Conservation (phyloP, 1,140 invertebrate species). For the Atta cephalotes region DNA sequence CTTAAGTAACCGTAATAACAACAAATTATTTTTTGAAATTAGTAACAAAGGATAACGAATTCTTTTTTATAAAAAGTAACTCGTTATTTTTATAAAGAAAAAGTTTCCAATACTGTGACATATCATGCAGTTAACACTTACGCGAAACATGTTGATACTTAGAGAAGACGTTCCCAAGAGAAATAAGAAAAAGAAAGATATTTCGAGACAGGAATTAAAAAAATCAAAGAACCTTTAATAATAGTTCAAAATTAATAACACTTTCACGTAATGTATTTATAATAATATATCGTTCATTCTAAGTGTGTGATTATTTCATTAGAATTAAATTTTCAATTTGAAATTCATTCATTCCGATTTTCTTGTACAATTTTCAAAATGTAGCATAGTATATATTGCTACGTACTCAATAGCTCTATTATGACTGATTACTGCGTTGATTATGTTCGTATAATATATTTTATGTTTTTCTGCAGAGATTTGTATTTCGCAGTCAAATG, state of each 20-base stretch:
- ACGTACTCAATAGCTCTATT: conserved; percentile 23
- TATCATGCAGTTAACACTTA: conserved; percentile 35
- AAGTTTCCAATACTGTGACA: no score
- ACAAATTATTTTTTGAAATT: no score
- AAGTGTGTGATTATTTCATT: not conserved
- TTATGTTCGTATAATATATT: conserved; percentile 11
- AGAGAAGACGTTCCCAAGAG: not conserved
- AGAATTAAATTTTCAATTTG: not conserved
- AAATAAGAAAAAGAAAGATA: not conserved
- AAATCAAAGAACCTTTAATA: not conserved
- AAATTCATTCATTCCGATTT: not conserved
- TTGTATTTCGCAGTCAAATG: conserved; percentile 15
- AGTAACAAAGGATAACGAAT: no score
- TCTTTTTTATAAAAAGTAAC: no score
- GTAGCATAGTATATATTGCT: not conserved
- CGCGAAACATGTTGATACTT: not conserved
- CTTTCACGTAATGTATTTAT: not conserved
- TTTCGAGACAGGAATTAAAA: not conserved
- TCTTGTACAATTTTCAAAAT: not conserved
- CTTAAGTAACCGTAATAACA: no score
- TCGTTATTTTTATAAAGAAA: no score
- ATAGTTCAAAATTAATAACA: not conserved
- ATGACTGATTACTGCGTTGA: conserved; percentile 9
- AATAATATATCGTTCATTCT: not conserved
- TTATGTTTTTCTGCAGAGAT: conserved; percentile 11